Percentiles rank a stretch among this genome's conserved stretches.
Evolutionary conservation across 92 coral and sea anemone genomes (phyloP).

Genomic region (Isaurus tuberculatus): DNA sequence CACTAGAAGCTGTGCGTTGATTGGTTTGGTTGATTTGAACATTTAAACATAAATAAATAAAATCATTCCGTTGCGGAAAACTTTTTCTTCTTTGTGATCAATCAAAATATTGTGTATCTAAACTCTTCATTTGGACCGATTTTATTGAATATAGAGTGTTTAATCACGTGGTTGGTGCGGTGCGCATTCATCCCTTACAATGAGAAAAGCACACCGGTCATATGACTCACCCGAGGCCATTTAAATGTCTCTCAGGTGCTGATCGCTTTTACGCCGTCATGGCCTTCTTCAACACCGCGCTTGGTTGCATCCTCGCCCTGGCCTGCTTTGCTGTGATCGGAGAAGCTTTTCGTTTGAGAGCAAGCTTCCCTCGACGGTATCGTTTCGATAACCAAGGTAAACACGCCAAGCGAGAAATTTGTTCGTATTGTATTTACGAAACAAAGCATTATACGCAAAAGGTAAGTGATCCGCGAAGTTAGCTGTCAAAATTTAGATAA

Average conservation of each 20-base stretch:
- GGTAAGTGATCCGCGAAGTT: slow-evolving; percentile 62
- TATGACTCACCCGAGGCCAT: slow-evolving; percentile 1
- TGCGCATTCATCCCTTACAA: neutral
- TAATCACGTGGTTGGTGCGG: slow-evolving; percentile 16
- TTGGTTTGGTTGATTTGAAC: neutral
- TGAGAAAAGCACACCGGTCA: neutral
- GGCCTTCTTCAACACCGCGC: slow-evolving; percentile 13
- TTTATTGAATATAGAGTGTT: neutral
- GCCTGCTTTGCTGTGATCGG: slow-evolving; percentile 23
- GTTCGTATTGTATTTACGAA: slow-evolving; percentile 88
- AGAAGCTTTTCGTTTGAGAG: slow-evolving; percentile 79
- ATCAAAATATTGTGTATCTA: neutral
- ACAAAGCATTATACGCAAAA: slow-evolving; percentile 83
- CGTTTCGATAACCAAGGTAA: slow-evolving; percentile 52
- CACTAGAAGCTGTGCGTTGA: neutral
- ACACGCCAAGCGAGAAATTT: slow-evolving; percentile 77
- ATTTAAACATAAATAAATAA: slow-evolving; percentile 22
- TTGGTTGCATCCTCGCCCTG: slow-evolving; percentile 32
- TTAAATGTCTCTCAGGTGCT: neutral
- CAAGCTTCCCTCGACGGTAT: slow-evolving; percentile 83
- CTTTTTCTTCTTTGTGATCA: neutral
- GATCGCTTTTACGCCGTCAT: neutral
- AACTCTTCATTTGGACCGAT: neutral
- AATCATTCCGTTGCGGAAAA: neutral
- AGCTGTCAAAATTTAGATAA: neutral